Conservation (phyloP, 2,797 vertebrate genomes). For the Mormyrops attenuatus region DNA sequence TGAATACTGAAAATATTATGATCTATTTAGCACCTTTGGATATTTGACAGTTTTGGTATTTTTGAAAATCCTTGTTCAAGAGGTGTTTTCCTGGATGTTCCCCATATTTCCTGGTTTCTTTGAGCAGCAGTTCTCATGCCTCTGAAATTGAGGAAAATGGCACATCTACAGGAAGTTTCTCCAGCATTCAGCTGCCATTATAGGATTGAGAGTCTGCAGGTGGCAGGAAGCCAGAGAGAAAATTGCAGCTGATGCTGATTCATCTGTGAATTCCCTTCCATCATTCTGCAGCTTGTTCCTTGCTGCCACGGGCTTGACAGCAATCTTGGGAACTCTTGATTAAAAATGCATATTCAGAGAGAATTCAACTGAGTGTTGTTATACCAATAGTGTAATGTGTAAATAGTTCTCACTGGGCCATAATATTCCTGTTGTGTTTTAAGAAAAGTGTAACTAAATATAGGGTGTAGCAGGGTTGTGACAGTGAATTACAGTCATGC, state of each 20-base stretch:
- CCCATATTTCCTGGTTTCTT: background rate
- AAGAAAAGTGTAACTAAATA: background rate
- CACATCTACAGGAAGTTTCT: background rate
- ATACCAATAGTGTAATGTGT: background rate
- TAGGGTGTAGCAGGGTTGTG: background rate
- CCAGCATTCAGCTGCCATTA: background rate
- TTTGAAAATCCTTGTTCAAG: background rate
- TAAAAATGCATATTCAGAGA: background rate
- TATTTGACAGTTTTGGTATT: background rate
- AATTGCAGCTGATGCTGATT: background rate
- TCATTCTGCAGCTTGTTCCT: background rate
- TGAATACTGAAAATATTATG: background rate
- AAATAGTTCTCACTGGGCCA: background rate
- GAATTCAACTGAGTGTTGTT: background rate
- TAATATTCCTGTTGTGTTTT: background rate
- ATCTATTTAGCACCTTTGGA: background rate
- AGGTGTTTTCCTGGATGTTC: background rate
- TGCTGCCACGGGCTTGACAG: background rate
- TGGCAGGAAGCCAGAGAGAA: background rate
- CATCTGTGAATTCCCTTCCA: background rate
- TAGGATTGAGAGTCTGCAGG: background rate
- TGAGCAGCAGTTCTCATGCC: background rate
- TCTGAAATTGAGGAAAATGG: background rate
- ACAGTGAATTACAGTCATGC: background rate
- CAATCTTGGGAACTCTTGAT: background rate